Percentiles rank a stretch among this genome's conserved stretches.
Conservation (phyloP, 1,140 invertebrate species). For the Asbolus verrucosus region DNA sequence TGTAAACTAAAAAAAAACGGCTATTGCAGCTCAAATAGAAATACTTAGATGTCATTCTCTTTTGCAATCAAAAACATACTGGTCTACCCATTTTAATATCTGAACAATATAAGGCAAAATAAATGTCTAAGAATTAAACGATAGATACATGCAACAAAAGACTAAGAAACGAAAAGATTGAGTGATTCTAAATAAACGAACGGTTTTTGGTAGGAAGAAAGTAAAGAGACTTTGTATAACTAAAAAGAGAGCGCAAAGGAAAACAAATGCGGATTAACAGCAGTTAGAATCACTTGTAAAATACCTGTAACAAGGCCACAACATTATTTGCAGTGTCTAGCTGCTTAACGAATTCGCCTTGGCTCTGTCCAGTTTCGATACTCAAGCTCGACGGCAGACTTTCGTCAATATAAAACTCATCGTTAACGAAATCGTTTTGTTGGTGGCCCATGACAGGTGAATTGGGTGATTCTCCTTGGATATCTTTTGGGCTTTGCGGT, state of each 20-base stretch:
- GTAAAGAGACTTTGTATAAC: not conserved
- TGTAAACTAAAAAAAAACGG: too few species aligned
- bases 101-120: not conserved
- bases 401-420: conserved; percentile 90
- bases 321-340: conserved; percentile 73
- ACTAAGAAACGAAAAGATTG: not conserved
- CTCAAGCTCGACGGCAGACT: conserved; percentile 79
- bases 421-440: conserved; percentile 76
- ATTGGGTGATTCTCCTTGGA: conserved; percentile 55
- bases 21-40: too few species aligned
- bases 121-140: conserved; percentile 51
- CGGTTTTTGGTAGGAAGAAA: not conserved
- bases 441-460: conserved; percentile 60
- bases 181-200: not conserved
- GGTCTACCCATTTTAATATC: conserved; percentile 9
- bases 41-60: too few species aligned
- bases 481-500: conserved; percentile 59
- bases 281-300: conserved; percentile 40
- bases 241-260: not conserved
- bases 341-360: conserved; percentile 64
- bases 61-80: conserved; percentile 10
- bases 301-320: conserved; percentile 75
- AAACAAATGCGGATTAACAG: conserved; percentile 6
- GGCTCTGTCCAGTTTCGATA: conserved; percentile 71
- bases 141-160: conserved; percentile 26